Percentiles rank a stretch among this genome's conserved stretches.
Evolutionary conservation across 2,797 vertebrate genomes (phyloP).

Genomic region (Acrossocheilus fasciatus): DNA sequence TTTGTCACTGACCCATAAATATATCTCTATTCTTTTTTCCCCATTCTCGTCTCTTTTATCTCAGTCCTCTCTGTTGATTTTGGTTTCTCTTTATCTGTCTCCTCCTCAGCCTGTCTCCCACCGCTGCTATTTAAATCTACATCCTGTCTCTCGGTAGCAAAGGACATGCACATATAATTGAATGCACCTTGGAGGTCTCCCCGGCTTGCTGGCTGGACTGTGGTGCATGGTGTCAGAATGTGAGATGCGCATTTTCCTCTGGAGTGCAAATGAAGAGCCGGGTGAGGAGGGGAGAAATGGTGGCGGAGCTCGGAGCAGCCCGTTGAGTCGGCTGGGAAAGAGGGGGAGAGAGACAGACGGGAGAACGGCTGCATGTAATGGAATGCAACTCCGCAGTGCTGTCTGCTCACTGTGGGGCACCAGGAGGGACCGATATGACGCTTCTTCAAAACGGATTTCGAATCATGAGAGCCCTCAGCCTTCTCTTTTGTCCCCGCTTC

Average conservation of each 20-base stretch:
- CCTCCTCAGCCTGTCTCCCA: not conserved
- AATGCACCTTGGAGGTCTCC: conserved; percentile 52
- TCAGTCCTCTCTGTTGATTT: conserved; percentile 6
- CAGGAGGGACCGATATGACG: conserved; percentile 68
- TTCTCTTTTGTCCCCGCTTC: conserved; percentile 62
- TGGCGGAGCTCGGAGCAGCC: conserved; percentile 7
- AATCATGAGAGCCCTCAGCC: conserved; percentile 62
- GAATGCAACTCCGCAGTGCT: conserved; percentile 51
- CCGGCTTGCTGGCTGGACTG: conserved; percentile 43
- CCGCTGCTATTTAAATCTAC: conserved; percentile 53
- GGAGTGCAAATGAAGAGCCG: conserved; percentile 22
- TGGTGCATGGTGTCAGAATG: conserved; percentile 21
- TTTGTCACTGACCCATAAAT: not conserved
- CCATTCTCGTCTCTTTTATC: conserved; percentile 11
- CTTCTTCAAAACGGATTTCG: conserved; percentile 62
- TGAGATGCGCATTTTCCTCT: conserved; percentile 38
- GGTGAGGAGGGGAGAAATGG: conserved; percentile 47
- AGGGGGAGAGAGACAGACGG: conserved; percentile 10
- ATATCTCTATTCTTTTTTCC: not conserved
- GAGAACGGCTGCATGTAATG: conserved; percentile 34
- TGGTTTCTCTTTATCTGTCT: conserved; percentile 14
- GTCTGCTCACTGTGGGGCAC: conserved; percentile 57
- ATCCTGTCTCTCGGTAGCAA: conserved; percentile 48
- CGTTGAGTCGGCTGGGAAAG: not conserved
- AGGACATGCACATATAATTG: conserved; percentile 52